Conservation (phyloP, 2,113 vertebrate genomes). For the Hippolais icterina region DNA sequence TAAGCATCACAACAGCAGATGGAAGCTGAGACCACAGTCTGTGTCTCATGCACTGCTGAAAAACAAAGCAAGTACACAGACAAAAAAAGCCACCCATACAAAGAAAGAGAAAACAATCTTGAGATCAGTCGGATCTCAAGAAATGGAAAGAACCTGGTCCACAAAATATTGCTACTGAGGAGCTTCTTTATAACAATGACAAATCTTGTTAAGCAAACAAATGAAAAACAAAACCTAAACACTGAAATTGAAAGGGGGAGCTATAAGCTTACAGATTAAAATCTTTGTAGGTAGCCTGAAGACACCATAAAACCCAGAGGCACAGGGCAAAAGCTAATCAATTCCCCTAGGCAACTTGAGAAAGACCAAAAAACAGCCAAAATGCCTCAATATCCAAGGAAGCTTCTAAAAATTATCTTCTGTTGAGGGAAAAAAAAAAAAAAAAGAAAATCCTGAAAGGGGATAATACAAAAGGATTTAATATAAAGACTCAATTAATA, state of each 20-base stretch:
- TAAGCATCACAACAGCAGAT: neutral
- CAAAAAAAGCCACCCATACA: neutral
- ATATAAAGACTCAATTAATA: neutral
- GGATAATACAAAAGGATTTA: neutral
- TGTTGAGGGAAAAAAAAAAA: fast-evolving
- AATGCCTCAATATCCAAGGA: neutral
- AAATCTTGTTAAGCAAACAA: neutral
- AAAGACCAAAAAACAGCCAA: neutral
- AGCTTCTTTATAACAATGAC: neutral
- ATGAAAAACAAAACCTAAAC: neutral
- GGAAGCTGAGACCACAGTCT: neutral
- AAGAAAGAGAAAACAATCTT: neutral
- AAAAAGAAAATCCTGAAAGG: too few species aligned
- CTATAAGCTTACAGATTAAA: neutral
- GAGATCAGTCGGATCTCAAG: neutral
- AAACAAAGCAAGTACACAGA: neutral
- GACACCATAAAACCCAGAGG: neutral
- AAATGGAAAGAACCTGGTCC: neutral
- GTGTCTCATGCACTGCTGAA: neutral
- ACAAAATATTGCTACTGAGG: neutral
- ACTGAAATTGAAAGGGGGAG: neutral
- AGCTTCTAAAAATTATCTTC: neutral
- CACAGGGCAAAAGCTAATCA: neutral
- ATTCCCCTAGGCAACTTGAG: neutral
- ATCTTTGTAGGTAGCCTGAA: neutral